phyloP scores from a whole-genome alignment of 35 echinoderm and acorn worm genomes.

The Ophioderma brevispina region DNA sequence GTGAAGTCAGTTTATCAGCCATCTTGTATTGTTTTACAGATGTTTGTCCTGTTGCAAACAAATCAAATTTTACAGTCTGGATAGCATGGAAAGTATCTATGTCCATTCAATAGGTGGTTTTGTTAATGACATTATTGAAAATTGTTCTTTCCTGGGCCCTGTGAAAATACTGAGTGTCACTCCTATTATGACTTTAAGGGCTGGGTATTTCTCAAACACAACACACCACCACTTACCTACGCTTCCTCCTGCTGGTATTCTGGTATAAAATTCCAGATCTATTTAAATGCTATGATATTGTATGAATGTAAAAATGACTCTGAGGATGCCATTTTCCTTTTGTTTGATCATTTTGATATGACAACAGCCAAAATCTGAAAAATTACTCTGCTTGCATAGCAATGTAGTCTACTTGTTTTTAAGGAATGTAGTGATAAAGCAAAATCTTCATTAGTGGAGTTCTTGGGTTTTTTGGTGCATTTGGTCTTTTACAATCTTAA shows the following conservation, averaged over 20 bases:
- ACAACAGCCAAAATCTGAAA: too few species aligned
- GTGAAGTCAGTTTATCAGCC: conserved; percentile 29
- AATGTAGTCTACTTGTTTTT: too few species aligned
- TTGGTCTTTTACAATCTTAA: too few species aligned
- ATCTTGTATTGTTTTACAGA: conserved; percentile 24
- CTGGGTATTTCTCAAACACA: conserved; percentile 59
- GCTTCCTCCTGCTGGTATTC: conserved; percentile 5
- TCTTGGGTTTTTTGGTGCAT: too few species aligned
- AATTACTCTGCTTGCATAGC: too few species aligned
- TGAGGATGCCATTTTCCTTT: too few species aligned
- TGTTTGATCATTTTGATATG: too few species aligned
- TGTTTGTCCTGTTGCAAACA: conserved; percentile 23
- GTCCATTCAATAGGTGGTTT: conserved; percentile 29
- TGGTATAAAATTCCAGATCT: too few species aligned
- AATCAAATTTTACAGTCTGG: conserved; percentile 58
- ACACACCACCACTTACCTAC: conserved; percentile 54
- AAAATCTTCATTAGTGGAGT: too few species aligned
- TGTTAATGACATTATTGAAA: conserved; percentile 56
- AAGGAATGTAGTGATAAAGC: too few species aligned
- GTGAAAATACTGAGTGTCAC: conserved; percentile 54
- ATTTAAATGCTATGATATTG: too few species aligned
- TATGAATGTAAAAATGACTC: too few species aligned
- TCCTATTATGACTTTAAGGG: conserved; percentile 24
- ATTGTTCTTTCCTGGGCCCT: conserved; percentile 45
- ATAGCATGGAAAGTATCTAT: conserved; percentile 53